Base-by-base conservation (phyloP, 2,888 invertebrate genomes). In the Dyspetes luteomarginatus region DNA sequence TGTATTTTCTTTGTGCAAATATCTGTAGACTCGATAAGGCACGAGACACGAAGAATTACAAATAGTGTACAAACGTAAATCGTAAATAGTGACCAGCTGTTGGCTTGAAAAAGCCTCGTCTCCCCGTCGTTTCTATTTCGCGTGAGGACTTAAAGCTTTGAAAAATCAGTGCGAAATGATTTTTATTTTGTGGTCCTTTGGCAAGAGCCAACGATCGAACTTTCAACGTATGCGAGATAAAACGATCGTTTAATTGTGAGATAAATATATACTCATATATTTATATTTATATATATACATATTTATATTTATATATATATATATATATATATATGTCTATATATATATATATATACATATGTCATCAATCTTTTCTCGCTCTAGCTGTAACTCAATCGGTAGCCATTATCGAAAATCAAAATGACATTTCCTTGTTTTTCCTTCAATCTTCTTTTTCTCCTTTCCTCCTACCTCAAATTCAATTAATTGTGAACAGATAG, bases 71-170 rank as follows among this genome's bases (percentile, higher is more conserved):
- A 24, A 19, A 4, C 56, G 48, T 41, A 55, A 9, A 43, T 36
- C 55, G 48, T 60, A 4, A 9, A 48, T 58, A 62, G 64, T 50
- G 67, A 80, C 82, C 84, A 84, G 84, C 84, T 84, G 84, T 84
- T 84, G 80, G 71, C 73, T 62, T 73, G 65, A 15, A 83, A 65
- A 71, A 73, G 76, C 62, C 62, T 77, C 62, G 72, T 72, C 48
- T 30, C 64, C 0, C 50, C 22, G 73, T 52, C 12, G 45, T 73
- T 64, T 55, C 56, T 45, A 12, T 52, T 22, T 52, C 15, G 28
- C 52, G 50, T 24, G 45, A 62, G 22, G 24, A 73, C 64, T 71
- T 56, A 17, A 62, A 45, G 43, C 43, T 1, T 26, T 7, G 30
- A 15, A 1, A 7, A 41, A 15, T 36, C 62, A 12, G 36, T 36